Evolutionary conservation across 2,797 vertebrate genomes (phyloP), one percentile per base, ranked within the genome.

Genomic region (Micrastur ruficollis): DNA sequence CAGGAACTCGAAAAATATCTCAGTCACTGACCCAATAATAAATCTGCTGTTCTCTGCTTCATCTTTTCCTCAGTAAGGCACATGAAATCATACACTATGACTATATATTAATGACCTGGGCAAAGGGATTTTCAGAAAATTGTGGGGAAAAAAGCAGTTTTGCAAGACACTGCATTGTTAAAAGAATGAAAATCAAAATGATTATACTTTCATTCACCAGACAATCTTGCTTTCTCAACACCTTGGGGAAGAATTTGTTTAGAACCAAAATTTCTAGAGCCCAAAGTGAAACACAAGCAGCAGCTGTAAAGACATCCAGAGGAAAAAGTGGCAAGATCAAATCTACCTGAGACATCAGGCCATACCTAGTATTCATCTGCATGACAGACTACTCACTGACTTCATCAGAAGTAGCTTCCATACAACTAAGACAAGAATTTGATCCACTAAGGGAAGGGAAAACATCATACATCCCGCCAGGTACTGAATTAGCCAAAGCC

Each of bases 11-110:
- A 88, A 80, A 89, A 83, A 42, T 32, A 80, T 36, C 61, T 87
- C 76, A 56, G 55, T 53, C 83, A 61, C 63, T 90, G 88, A 85
- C 84, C 38, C 74, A 83, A 6, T 65, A 92, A 93, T 85, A 90
- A 89, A 92, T 86, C 78, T 44, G 18, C 21, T 72, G 27, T 29
- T 68, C 68, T 76, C 67, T 52, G 46, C 32, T 94, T 90, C 88
- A 91, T 66, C 58, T 84, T 84, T 88, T 72, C 31, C 50, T 72
- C 46, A 81, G 79, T 50, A 75, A 78, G 58, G 22, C 50, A 56
- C 11, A 63, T 42, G 63, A 89, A 90, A 89, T 63, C 32, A 62
- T 8, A 49, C 8, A 38, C 21, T 86, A n/a, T 1, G 6, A 49
- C 42, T 52, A 85, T 9, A 53, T 31, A 56, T n/a, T 61, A 89